Percentiles rank a stretch among this genome's conserved stretches.
phyloP scores from a whole-genome alignment of 2,888 invertebrate genomes.

The Paralinhomoeus sp. region DNA sequence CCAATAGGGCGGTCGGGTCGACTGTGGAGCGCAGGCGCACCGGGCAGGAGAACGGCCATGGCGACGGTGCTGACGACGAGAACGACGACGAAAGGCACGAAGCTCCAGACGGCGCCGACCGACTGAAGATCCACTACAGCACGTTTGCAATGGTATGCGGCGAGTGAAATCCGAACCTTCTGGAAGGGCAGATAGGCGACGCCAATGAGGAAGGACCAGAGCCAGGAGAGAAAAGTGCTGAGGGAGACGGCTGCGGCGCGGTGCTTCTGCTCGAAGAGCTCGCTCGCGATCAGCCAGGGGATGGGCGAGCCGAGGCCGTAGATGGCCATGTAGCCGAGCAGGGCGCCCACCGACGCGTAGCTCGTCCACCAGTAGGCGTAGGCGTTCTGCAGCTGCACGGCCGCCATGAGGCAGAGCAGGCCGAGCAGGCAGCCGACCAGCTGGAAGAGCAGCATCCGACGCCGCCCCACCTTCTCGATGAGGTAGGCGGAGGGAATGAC shows the following conservation, averaged over 20 bases:
- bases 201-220: conserved; percentile 6
- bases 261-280: conserved; percentile 1
- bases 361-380: conserved; percentile 8
- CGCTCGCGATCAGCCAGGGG: conserved; percentile 4
- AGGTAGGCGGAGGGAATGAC: conserved; percentile 29
- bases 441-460: conserved; percentile 24
- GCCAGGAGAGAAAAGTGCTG: conserved; percentile 2
- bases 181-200: conserved; percentile 10
- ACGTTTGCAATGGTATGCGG: no score
- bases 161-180: no score
- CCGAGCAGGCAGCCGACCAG: conserved; percentile 24
- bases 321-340: background rate
- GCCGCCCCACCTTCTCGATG: conserved; percentile 27
- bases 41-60: no score
- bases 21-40: no score
- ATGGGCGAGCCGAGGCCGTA: conserved; percentile 3
- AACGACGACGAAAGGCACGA: no score
- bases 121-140: no score
- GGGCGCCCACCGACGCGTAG: background rate
- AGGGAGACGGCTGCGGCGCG: background rate
- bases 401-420: conserved; percentile 23
- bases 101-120: no score
- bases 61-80: no score
- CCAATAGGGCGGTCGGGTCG: no score
- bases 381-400: conserved; percentile 15